Percentiles rank a stretch among this genome's conserved stretches.
These are phyloP conservation scores for Hetaerina americana DNA, from an alignment of 1,140 invertebrate species.

Conservation along the genomic window DNA sequence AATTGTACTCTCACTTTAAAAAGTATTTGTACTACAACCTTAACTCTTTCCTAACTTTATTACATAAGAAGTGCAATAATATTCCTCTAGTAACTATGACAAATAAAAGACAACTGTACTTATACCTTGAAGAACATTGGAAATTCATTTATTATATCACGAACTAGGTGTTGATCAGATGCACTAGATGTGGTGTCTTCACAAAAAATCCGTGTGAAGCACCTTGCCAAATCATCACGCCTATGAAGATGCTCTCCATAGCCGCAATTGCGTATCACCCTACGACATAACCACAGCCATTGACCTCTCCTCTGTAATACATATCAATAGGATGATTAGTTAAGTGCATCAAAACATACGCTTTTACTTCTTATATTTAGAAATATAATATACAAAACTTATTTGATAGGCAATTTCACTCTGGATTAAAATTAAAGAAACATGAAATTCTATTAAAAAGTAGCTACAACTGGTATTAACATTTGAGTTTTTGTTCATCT, in stretches of 20 bases:
- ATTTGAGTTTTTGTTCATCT: too few species aligned
- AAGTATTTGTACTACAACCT: background rate
- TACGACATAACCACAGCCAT: slow-evolving; percentile 60
- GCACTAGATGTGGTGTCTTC: slow-evolving; percentile 59
- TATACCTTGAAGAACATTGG: slow-evolving; percentile 59
- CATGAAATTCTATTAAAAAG: too few species aligned
- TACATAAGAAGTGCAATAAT: too few species aligned
- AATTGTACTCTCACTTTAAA: background rate
- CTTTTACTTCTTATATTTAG: too few species aligned
- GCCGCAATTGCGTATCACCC: slow-evolving; percentile 60
- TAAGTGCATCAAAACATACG: too few species aligned
- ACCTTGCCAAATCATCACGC: slow-evolving; percentile 59
- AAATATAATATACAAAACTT: too few species aligned
- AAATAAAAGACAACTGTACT: too few species aligned
- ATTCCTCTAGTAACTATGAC: too few species aligned
- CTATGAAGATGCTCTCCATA: slow-evolving; percentile 62
- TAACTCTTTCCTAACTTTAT: background rate
- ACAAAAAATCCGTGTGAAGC: slow-evolving; percentile 69
- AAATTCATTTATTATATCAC: slow-evolving; percentile 70
- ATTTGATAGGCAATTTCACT: too few species aligned
- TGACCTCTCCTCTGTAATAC: slow-evolving; percentile 56
- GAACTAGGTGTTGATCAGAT: slow-evolving; percentile 57
- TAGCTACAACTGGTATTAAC: too few species aligned
- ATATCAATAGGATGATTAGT: too few species aligned
- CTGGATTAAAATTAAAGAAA: too few species aligned